Evolutionary conservation across 2,797 vertebrate species (phyloP), one percentile per base, ranked within the genome.

Genomic region (Hozukius guyotensis): DNA sequence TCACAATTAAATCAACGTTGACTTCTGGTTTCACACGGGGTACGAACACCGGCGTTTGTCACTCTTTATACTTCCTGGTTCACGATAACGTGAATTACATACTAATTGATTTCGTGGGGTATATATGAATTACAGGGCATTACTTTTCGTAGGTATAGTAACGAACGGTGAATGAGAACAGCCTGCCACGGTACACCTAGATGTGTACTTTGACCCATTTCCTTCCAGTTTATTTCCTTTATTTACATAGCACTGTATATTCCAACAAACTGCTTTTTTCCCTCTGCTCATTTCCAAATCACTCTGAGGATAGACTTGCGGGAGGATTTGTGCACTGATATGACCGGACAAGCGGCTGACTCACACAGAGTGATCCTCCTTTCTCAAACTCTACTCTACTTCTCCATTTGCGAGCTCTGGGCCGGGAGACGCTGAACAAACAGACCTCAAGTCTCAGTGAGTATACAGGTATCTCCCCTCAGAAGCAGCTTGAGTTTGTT

Each of bases 371-470:
- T 7, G 27, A 72, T 75, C 56, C 52, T 72, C 76, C 29, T 25
- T 32, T 22, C 63, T 73, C 46, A 64, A 75, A 72, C 75, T 69
- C 55, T 4, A 59, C 53, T 52, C 18, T 8, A 59, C 53, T 52
- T 18, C 71, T 73, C 24, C 2, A 29, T 66, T 34, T 61, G 67
- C 68, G 16, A 36, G 38, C 78, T 80, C 56, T 55, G 56, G 49
- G 78, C 34, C 25, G 13, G 36, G 71, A 60, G 38, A 60, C 68
- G 20, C 36, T 65, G 79, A 71, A 78, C 76, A 80, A 76, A 80
- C 81, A 81, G 75, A 72, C 46, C 72, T 75, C 14, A 2, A 59
- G 75, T 73, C 63, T 76, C 56, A 22, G 62, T 52, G 74, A 80
- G 66, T 65, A 38, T 59, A 62, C 78, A 77, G 67, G 67, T 61